Evolutionary conservation across 2,888 invertebrate genomes (phyloP).

Genomic region (Hipparchia semele): DNA sequence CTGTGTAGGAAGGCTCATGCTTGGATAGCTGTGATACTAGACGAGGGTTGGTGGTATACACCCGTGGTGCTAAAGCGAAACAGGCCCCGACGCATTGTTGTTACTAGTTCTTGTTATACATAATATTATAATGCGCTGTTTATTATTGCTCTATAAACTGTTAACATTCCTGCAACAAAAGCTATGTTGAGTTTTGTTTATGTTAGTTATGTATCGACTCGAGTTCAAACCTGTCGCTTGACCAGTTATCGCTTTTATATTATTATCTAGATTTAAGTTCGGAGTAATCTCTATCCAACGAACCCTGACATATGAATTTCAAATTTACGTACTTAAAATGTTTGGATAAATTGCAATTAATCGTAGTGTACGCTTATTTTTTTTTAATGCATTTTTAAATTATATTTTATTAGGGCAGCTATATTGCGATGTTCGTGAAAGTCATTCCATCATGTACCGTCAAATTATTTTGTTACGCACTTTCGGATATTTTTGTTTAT

Average conservation of each 20-base stretch:
- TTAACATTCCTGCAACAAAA: constrained; percentile 81
- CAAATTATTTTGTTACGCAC: constrained; percentile 59
- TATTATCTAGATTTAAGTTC: constrained; percentile 66
- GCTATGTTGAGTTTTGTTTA: constrained; percentile 79
- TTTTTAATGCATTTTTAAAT: constrained; percentile 72
- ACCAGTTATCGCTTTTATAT: constrained; percentile 71
- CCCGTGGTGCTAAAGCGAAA: constrained; percentile 74
- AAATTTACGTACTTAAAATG: constrained; percentile 76
- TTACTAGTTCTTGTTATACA: constrained; percentile 72
- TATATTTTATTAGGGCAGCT: constrained; percentile 72
- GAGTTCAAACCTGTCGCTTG: constrained; percentile 65
- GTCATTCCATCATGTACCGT: constrained; percentile 70
- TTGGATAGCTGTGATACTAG: constrained; percentile 58
- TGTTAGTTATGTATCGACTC: constrained; percentile 72
- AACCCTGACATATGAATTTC: constrained; percentile 70
- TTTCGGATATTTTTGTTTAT: constrained; percentile 67
- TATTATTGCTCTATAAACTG: constrained; percentile 76
- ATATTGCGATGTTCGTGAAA: constrained; percentile 70
- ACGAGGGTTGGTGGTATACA: constrained; percentile 48
- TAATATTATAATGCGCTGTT: constrained; percentile 65
- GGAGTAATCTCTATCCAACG: constrained; percentile 65
- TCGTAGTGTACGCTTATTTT: constrained; percentile 72
- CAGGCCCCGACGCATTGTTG: constrained; percentile 71
- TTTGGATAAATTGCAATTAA: constrained; percentile 57
- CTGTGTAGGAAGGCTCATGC: constrained; percentile 26